Percentiles rank a stretch among this genome's conserved stretches.
These are phyloP conservation scores for Aphidius gifuensis DNA, from an alignment of 1,140 invertebrate species.

Conservation along the genomic window DNA sequence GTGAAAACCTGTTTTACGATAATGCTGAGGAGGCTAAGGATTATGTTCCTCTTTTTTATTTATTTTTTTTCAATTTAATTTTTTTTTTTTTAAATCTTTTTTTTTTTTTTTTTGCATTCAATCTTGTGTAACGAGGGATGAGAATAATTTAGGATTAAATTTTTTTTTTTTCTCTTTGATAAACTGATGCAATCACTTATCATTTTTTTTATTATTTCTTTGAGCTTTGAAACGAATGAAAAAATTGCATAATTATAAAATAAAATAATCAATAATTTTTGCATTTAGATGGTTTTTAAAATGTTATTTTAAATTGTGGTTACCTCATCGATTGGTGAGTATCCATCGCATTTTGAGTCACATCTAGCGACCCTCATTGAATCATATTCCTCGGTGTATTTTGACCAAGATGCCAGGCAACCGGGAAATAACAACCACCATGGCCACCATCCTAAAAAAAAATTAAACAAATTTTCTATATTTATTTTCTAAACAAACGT, in stretches of 20 bases:
- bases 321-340: slow-evolving; percentile 32
- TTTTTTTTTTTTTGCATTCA: background rate
- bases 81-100: slow-evolving; percentile 11
- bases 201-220: no score
- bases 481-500: no score
- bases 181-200: no score
- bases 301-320: slow-evolving; percentile 1
- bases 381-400: slow-evolving; percentile 40
- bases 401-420: slow-evolving; percentile 37
- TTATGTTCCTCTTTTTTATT: slow-evolving; percentile 18
- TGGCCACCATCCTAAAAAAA: slow-evolving; percentile 33
- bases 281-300: slow-evolving; percentile 15
- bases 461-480: background rate
- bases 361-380: slow-evolving; percentile 38
- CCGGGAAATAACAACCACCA: slow-evolving; percentile 37
- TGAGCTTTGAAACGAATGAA: no score
- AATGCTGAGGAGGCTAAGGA: slow-evolving; percentile 29
- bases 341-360: slow-evolving; percentile 35
- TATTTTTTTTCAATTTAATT: slow-evolving; percentile 23
- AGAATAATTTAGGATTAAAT: no score
- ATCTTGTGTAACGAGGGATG: background rate
- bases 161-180: no score
- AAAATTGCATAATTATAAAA: background rate
- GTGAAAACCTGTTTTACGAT: slow-evolving; percentile 40
- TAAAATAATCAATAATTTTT: slow-evolving; percentile 8